These are phyloP conservation scores for Mormyrus lacerda DNA, from an alignment of 2,113 vertebrate species.

Conservation along the genomic window DNA sequence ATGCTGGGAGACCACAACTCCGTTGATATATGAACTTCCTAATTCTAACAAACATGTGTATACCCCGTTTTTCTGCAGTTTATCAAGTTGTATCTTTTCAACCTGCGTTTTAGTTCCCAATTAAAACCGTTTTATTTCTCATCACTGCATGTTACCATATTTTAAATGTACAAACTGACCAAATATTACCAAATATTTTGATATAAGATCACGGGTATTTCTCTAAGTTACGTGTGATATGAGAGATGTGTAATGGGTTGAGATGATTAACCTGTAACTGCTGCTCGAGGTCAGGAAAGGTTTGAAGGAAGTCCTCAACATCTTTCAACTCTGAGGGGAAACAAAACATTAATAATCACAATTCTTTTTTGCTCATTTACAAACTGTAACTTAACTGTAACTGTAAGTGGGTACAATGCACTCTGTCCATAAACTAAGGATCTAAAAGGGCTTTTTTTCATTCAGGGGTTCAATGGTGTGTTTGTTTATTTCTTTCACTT, in stretches of 20 bases:
- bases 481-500: neutral
- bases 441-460: neutral
- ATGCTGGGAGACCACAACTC: neutral
- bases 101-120: no score
- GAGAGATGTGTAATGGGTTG: neutral
- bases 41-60: neutral
- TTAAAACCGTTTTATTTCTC: neutral
- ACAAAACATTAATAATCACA: constrained; percentile 7
- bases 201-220: neutral
- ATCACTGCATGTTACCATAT: neutral
- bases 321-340: constrained; percentile 62
- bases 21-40: neutral
- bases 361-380: neutral
- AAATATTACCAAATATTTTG: no score
- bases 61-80: neutral
- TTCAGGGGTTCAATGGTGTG: neutral
- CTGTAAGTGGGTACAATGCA: neutral
- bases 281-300: constrained; percentile 74
- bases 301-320: constrained; percentile 57
- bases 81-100: neutral
- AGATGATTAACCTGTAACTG: constrained; percentile 68
- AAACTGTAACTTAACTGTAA: neutral
- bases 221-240: neutral
- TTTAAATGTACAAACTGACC: neutral
- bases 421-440: neutral